Evolutionary conservation across 2,797 vertebrate species (phyloP).

Genomic region (Periparus ater): DNA sequence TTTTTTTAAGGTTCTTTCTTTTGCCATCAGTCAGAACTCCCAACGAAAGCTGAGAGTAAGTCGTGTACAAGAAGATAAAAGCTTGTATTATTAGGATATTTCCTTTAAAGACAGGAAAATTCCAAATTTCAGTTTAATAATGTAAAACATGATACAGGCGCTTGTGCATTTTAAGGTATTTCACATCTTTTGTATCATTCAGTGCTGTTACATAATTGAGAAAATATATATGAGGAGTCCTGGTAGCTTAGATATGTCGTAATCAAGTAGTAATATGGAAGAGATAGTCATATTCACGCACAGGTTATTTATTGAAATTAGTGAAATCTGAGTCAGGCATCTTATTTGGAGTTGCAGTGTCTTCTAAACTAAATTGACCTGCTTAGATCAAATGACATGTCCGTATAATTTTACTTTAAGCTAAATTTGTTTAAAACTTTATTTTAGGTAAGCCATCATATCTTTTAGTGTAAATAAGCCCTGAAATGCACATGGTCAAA

Average conservation of each 20-base stretch:
- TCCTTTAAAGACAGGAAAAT: background rate
- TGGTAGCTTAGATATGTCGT: background rate
- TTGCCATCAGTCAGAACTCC: background rate
- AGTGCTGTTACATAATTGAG: background rate
- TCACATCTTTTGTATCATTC: background rate
- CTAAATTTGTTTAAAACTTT: background rate
- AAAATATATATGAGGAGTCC: background rate
- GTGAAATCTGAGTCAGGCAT: background rate
- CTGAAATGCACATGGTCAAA: background rate
- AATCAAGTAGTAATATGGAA: background rate
- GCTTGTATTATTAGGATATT: background rate
- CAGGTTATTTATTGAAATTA: background rate
- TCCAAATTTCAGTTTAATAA: background rate
- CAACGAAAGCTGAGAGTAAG: background rate
- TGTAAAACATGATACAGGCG: fast-evolving
- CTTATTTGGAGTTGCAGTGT: background rate
- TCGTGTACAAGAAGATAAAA: background rate
- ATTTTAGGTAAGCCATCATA: background rate
- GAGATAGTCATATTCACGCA: background rate
- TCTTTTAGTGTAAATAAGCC: background rate
- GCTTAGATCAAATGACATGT: background rate
- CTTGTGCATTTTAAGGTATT: background rate
- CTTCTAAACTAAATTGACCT: background rate
- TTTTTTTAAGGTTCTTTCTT: background rate
- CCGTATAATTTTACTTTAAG: background rate